Evolutionary conservation across 2,113 vertebrate genomes (phyloP), one percentile per base, ranked within the genome.

Genomic region (Lipophrys pholis): DNA sequence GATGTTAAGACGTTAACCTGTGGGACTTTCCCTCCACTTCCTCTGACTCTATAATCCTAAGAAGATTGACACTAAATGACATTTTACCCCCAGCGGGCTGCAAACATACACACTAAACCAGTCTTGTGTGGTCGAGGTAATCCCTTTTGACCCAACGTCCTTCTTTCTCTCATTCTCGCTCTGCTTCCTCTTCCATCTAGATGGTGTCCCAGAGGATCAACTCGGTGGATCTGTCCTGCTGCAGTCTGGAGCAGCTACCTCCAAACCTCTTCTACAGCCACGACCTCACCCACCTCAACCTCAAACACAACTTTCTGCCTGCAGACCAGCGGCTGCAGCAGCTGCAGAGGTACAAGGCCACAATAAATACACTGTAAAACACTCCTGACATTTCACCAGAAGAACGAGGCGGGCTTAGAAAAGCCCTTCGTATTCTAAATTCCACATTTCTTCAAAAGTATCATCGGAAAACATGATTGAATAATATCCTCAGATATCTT

Each of bases 251-350:
- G 73, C 95, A 96, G 56, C 95, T 99, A 66, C 98, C 98, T 72
- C 94, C 94, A 75, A 98, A 99, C 81, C 94, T 99, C 69, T 98
- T 99, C 91, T 99, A 97, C 85, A 99, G 98, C 93, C 97, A 98
- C 83, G 98, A 99, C 90, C 96, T 99, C 83, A 99, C 98, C 76
- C 98, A 99, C 90, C 97, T 99, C 88, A 99, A 99, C 88, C 94
- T 99, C 81, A 99, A 99, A 90, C 97, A 99, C 83, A 99, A 99
- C 92, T 97, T 98, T 84, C 92, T 99, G 82, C 93, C 94, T 1
- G 81, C 94, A 55, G 94, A 93, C 78, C 91, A 94, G 81, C 93
- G 94, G 0, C 94, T 98, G 73, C 92, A 85, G 65, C 96, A 97
- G 64, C 93, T 99, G 66, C 97, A 96, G 88, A 97, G 97, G 98